These are phyloP conservation scores for Phortica variegata DNA, from an alignment of 1,140 invertebrate genomes.

Conservation along the genomic window DNA sequence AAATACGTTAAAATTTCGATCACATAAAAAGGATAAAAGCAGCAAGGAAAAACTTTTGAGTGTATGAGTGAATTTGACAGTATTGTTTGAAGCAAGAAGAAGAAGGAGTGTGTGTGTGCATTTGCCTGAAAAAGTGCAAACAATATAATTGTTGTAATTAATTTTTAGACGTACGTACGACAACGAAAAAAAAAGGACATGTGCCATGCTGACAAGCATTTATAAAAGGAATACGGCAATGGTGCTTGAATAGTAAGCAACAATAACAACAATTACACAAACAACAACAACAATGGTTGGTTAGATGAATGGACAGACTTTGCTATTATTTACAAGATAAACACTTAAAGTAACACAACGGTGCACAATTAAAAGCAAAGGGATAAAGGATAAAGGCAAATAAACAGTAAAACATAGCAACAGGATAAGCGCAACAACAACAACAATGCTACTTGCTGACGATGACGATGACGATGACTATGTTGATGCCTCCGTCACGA, in stretches of 20 bases:
- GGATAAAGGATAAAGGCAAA: slow-evolving; percentile 4
- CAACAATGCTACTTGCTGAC: too few relatives aligned
- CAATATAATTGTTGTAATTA: slow-evolving; percentile 31
- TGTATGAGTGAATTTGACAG: too few relatives aligned
- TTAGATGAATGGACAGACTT: slow-evolving; percentile 26
- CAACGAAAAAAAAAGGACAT: slow-evolving; percentile 19
- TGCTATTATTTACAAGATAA: slow-evolving; percentile 45
- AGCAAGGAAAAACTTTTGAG: too few relatives aligned
- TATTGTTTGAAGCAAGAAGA: too few relatives aligned
- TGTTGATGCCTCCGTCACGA: too few relatives aligned
- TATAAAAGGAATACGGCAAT: slow-evolving; percentile 7
- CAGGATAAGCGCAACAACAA: too few relatives aligned
- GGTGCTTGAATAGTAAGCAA: slow-evolving; percentile 33
- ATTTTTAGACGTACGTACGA: slow-evolving; percentile 29
- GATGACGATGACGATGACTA: too few relatives aligned
- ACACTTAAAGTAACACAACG: slow-evolving; percentile 34
- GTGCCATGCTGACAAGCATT: too few relatives aligned
- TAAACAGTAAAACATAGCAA: background rate
- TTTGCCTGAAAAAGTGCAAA: slow-evolving; percentile 4
- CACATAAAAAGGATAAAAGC: too few relatives aligned
- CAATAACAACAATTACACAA: slow-evolving; percentile 23
- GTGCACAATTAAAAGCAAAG: slow-evolving; percentile 8
- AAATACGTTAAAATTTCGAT: slow-evolving; percentile 27
- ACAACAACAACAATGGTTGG: slow-evolving; percentile 37
- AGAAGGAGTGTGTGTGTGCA: too few relatives aligned